phyloP scores from a whole-genome alignment of 1,140 invertebrate species.

The Hestina assimilis region DNA sequence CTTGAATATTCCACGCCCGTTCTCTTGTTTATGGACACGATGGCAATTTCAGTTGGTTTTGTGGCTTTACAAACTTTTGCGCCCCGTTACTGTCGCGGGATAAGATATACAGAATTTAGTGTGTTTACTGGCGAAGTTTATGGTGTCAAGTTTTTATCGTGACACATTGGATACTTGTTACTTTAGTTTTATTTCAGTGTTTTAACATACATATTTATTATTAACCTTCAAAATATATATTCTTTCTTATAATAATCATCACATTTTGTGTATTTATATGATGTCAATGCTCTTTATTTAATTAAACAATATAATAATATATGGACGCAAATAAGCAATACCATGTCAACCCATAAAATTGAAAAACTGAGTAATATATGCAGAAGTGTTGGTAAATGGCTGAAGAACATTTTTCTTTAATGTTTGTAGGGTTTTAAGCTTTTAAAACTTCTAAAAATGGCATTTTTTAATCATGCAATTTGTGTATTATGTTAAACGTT shows the following conservation, averaged over 20 bases:
- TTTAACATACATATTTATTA: not conserved
- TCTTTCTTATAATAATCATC: too few relatives aligned
- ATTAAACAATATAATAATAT: not conserved
- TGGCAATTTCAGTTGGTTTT: constrained; percentile 53
- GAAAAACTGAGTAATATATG: too few relatives aligned
- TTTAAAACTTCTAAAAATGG: too few relatives aligned
- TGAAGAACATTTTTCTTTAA: too few relatives aligned
- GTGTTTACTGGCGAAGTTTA: constrained; percentile 33
- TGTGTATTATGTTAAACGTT: too few relatives aligned
- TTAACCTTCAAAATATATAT: too few relatives aligned
- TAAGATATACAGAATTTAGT: constrained; percentile 42
- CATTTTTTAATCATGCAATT: too few relatives aligned
- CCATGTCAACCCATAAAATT: too few relatives aligned
- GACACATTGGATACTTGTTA: constrained; percentile 10
- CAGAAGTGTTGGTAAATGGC: too few relatives aligned
- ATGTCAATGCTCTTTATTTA: not conserved
- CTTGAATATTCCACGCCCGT: constrained; percentile 63
- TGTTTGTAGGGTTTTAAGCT: too few relatives aligned
- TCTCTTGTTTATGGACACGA: constrained; percentile 56
- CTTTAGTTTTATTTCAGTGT: constrained; percentile 3
- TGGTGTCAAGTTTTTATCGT: constrained; percentile 32
- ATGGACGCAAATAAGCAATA: too few relatives aligned
- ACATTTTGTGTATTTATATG: not conserved
- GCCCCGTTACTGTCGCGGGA: constrained; percentile 41
- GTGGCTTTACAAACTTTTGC: constrained; percentile 51